Evolutionary conservation across 2,888 invertebrate species (phyloP).

Genomic region (Papilio elwesi): DNA sequence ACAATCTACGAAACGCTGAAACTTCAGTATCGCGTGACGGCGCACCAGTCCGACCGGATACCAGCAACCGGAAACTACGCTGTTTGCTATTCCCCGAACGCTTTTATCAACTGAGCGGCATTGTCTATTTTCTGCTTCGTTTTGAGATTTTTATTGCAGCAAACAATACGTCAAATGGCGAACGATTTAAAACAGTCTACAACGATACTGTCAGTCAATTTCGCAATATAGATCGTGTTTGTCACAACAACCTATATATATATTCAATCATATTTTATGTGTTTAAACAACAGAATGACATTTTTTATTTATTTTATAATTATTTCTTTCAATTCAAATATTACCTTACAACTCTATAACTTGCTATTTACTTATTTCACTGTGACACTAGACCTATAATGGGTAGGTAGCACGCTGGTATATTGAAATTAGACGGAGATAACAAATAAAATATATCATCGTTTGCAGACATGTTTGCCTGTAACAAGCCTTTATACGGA

Average conservation of each 20-base stretch:
- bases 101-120: slow-evolving; percentile 52
- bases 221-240: slow-evolving; percentile 33
- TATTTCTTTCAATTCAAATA: too few relatives aligned
- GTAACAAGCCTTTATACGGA: too few relatives aligned
- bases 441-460: too few relatives aligned
- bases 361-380: too few relatives aligned
- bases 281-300: too few relatives aligned
- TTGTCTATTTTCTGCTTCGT: slow-evolving; percentile 48
- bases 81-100: slow-evolving; percentile 58
- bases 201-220: slow-evolving; percentile 40
- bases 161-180: slow-evolving; percentile 15
- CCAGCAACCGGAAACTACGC: slow-evolving; percentile 63
- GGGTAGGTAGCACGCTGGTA: too few relatives aligned
- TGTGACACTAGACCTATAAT: too few relatives aligned
- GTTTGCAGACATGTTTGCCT: too few relatives aligned
- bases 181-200: slow-evolving; percentile 21
- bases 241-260: not conserved
- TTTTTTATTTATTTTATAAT: too few relatives aligned
- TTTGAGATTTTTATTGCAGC: slow-evolving; percentile 23
- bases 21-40: slow-evolving; percentile 58
- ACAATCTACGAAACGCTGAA: slow-evolving; percentile 45
- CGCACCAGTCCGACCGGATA: slow-evolving; percentile 56
- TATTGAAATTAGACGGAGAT: too few relatives aligned
- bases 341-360: too few relatives aligned
- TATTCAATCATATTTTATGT: not conserved